Base-by-base conservation (phyloP, 2,888 invertebrate genomes). In the Ceramica pisi region DNA sequence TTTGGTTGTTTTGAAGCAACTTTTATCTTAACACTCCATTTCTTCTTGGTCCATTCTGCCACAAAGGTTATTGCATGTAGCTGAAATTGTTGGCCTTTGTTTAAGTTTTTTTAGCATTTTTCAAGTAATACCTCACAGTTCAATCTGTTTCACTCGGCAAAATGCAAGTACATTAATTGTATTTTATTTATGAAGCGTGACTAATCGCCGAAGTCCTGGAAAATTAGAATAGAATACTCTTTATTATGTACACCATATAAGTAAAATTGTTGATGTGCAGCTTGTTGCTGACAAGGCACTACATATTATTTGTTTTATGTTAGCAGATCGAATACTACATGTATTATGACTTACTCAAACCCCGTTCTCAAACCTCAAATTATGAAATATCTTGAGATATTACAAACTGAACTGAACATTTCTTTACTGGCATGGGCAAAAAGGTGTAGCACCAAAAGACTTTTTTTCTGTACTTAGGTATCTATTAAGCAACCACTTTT, bases 51-150 rank as follows among this genome's bases (percentile, higher is more conserved):
- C 77, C 63, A 66, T 70, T 63, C 9, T 56, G 41, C 44, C 1
- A 57, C 23, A 23, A 51, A 75, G 53, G 61, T 68, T 72, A 71
- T 68, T 78, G 62, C 57, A 62, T 55, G 62, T 60, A 50, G 59
- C 56, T 61, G 50, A 50, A 68, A 59, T 53, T 53, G 67, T 60
- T 66, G 7, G 19, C 14, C 46, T 71, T 62, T 71, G 61, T 65
- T 73, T 65, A 56, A 60, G 61, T 59, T 73, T 77, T 69, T 69
- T 75, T 64, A 51, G 9, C 19, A 63, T 61, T 71, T 78, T 74
- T 74, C 48, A 59, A 68, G 38, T 59, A 67, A 73, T 64, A 61
- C 56, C 26, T 50, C 31, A 55, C 48, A 44, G 63, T 44, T 63
- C 21, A 67, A 56, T 64, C 19, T 67, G 48, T 57, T 53, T 16